Evolutionary conservation across 2,797 vertebrate genomes (phyloP).

Genomic region (Amphiprion clarkii): DNA sequence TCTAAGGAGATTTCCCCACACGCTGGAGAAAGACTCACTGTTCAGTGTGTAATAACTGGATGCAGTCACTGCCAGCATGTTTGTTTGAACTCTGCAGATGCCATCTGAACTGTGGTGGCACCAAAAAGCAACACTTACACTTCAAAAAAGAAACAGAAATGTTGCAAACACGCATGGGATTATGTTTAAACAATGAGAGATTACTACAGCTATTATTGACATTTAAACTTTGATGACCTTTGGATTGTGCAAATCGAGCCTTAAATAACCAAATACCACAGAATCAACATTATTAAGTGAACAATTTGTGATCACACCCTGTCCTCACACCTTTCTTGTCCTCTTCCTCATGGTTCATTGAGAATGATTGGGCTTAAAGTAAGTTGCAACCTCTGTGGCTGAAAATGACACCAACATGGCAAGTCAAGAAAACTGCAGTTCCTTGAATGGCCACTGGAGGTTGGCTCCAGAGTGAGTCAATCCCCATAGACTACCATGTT

Average conservation of each 20-base stretch:
- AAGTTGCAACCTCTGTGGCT: too few relatives aligned
- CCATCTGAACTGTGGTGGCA: slow-evolving; percentile 1
- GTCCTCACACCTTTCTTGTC: slow-evolving; percentile 4
- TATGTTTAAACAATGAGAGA: neutral
- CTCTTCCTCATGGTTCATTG: slow-evolving; percentile 7
- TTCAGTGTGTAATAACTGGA: neutral
- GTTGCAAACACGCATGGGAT: neutral
- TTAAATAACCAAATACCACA: neutral
- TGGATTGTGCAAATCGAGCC: neutral
- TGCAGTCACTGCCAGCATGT: neutral
- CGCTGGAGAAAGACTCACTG: neutral
- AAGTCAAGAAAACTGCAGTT: too few relatives aligned
- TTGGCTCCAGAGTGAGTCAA: too few relatives aligned
- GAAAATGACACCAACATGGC: too few relatives aligned
- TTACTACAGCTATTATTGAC: neutral
- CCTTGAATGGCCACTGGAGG: too few relatives aligned
- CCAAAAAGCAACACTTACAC: neutral
- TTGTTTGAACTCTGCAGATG: slow-evolving; percentile 1
- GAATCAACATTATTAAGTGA: neutral
- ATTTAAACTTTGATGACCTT: neutral
- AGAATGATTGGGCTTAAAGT: neutral
- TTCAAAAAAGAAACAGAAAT: neutral
- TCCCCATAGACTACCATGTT: too few relatives aligned
- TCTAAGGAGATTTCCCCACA: neutral
- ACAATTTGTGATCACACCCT: slow-evolving; percentile 14